These are phyloP conservation scores for Eolophus roseicapilla DNA, from an alignment of 2,113 vertebrate genomes.

Conservation along the genomic window DNA sequence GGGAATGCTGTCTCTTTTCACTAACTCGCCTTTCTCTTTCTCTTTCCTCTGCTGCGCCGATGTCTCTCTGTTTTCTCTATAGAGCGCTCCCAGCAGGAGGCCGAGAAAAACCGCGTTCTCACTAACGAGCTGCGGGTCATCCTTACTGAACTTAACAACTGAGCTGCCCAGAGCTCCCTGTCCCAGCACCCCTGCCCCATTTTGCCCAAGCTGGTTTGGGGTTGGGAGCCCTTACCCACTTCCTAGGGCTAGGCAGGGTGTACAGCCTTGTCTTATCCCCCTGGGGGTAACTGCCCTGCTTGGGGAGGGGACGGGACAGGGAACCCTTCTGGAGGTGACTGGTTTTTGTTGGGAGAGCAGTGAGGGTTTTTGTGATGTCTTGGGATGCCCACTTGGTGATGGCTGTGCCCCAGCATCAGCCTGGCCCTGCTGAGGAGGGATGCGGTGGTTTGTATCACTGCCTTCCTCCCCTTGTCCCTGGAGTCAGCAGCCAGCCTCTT, in stretches of 20 bases:
- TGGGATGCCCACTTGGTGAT: rapidly evolving
- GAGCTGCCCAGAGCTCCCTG: neutral
- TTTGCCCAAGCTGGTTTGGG: neutral
- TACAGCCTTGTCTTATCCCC: neutral
- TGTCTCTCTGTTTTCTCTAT: slow-evolving; percentile 19
- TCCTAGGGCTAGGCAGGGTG: neutral
- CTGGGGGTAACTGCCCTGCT: neutral
- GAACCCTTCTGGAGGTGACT: neutral
- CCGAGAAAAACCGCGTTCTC: slow-evolving; percentile 71
- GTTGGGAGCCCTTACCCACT: neutral
- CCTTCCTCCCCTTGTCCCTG: neutral
- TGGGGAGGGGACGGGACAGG: neutral
- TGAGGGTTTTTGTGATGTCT: neutral
- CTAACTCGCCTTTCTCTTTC: slow-evolving; percentile 68
- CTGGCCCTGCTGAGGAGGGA: neutral
- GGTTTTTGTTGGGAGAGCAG: neutral
- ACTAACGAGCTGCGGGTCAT: slow-evolving; percentile 72
- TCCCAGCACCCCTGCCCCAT: neutral
- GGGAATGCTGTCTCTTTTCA: slow-evolving; percentile 28
- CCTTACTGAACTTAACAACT: slow-evolving; percentile 75
- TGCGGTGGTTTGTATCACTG: rapidly evolving
- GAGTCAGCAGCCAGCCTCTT: neutral
- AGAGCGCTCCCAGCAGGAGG: slow-evolving; percentile 72
- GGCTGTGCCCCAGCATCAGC: neutral
- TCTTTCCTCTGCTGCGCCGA: slow-evolving; percentile 57